Conservation (phyloP, 2,797 vertebrate genomes). For the Sciurus vulgaris region DNA sequence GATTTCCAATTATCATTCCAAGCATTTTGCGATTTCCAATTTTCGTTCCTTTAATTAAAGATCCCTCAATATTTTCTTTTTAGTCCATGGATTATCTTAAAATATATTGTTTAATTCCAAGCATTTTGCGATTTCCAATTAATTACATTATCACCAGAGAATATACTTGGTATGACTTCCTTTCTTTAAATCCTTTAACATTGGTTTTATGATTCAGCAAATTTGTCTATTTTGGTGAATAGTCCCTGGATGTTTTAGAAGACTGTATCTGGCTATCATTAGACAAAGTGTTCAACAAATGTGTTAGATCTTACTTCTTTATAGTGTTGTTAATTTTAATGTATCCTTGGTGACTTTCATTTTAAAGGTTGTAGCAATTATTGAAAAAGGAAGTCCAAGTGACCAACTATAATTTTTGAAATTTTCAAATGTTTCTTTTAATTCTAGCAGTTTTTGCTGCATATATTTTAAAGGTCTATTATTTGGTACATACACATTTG, state of each 20-base stretch:
- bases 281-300: conserved; percentile 18
- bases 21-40: too few species aligned
- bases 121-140: conserved; percentile 11
- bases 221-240: conserved; percentile 5
- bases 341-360: conserved; percentile 16
- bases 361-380: conserved; percentile 30
- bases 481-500: background rate
- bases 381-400: background rate
- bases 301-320: background rate
- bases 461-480: background rate
- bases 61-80: conserved; percentile 27
- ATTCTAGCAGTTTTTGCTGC: background rate
- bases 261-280: background rate
- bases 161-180: conserved; percentile 36
- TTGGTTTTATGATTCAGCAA: background rate
- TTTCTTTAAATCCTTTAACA: background rate
- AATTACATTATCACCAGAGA: conserved; percentile 38
- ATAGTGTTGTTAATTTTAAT: background rate
- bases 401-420: conserved; percentile 12
- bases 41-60: conserved; percentile 30
- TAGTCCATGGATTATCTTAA: background rate
- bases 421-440: conserved; percentile 7
- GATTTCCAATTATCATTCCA: background rate
- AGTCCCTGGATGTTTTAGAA: background rate
- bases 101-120: background rate